These are phyloP conservation scores for Hyppa rectilinea DNA, from an alignment of 2,888 invertebrate genomes.

Conservation along the genomic window DNA sequence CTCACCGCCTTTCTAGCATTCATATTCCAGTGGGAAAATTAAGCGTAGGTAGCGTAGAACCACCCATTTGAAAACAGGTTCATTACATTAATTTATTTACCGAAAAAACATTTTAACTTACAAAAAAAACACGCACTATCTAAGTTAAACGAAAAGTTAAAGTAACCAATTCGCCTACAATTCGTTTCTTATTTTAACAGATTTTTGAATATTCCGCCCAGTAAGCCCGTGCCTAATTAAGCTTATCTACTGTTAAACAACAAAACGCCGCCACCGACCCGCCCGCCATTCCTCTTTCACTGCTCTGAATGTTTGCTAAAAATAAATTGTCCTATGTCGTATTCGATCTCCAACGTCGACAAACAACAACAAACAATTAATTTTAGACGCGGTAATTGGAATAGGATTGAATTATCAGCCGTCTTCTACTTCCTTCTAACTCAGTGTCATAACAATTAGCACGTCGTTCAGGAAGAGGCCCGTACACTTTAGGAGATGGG, in stretches of 20 bases:
- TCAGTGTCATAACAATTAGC: constrained; percentile 41
- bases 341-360: not conserved
- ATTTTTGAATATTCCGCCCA: not conserved
- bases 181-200: too few species aligned
- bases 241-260: too few species aligned
- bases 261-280: too few species aligned
- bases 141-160: too few species aligned
- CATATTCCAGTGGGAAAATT: too few species aligned
- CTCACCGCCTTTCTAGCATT: too few species aligned
- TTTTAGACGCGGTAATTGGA: constrained; percentile 37
- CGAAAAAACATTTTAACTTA: too few species aligned
- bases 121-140: too few species aligned
- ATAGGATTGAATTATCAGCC: not conserved
- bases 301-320: not conserved
- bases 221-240: too few species aligned
- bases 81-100: too few species aligned
- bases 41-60: too few species aligned
- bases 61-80: too few species aligned
- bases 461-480: not conserved
- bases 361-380: constrained; percentile 40
- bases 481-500: not conserved
- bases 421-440: constrained; percentile 3
- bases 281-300: not conserved
- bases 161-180: not conserved
- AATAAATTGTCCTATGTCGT: not conserved